Conservation (phyloP, 2,888 invertebrate species). For the Petrolisthes manimaculis region DNA sequence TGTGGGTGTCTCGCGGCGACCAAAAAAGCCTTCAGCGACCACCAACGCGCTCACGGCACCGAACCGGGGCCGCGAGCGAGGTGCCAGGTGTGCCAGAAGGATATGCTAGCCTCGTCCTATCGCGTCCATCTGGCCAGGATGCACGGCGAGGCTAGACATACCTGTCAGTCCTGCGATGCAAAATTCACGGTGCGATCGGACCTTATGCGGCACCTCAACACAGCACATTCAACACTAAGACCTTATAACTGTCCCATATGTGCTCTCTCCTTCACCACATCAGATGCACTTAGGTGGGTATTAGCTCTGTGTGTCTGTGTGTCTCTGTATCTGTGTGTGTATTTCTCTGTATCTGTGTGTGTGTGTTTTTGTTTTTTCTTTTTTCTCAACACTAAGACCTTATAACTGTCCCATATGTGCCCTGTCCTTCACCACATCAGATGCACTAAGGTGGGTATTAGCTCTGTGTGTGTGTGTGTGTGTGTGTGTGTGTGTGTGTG, state of each 20-base stretch:
- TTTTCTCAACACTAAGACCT: constrained; percentile 13
- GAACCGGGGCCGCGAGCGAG: constrained; percentile 45
- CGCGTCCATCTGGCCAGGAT: constrained; percentile 54
- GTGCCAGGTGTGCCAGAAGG: constrained; percentile 49
- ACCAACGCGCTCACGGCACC: constrained; percentile 47
- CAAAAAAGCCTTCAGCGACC: constrained; percentile 54
- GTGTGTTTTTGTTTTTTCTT: too few species aligned
- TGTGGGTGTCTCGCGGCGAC: constrained; percentile 58
- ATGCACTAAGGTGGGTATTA: constrained; percentile 33
- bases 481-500: too few species aligned
- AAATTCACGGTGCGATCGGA: constrained; percentile 51
- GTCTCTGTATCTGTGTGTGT: too few species aligned
- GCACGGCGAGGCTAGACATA: constrained; percentile 51
- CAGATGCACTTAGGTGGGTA: constrained; percentile 53
- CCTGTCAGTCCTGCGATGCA: constrained; percentile 46
- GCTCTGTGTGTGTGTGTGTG: too few species aligned
- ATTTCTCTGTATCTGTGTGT: too few species aligned
- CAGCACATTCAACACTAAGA: constrained; percentile 36
- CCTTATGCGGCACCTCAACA: constrained; percentile 57
- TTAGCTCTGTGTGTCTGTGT: neutral
- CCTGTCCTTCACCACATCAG: too few species aligned
- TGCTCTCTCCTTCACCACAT: constrained; percentile 46
- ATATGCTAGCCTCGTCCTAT: constrained; percentile 50
- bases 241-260: constrained; percentile 52
- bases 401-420: too few species aligned